Evolutionary conservation across 2,888 invertebrate genomes (phyloP), one percentile per base, ranked within the genome.

Genomic region (Cryptocephalus moraei): DNA sequence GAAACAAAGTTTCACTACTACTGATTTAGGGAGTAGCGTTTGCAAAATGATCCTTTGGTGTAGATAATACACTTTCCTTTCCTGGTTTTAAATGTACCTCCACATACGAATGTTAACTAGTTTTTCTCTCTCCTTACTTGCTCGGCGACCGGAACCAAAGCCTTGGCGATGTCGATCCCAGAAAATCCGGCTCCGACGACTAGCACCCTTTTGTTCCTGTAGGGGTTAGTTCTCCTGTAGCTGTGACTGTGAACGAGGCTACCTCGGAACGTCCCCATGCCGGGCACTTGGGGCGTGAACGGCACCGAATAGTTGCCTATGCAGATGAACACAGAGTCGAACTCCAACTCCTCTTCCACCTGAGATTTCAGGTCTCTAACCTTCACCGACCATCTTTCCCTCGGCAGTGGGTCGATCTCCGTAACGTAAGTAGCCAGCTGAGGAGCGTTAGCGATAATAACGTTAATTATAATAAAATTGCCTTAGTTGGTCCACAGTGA

Each of bases 141-240:
- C 48, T 70, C 58, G 0, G 86, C 81, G 1, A 78, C 73, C 54
- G 74, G 68, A 13, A 83, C 75, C 49, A 85, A 73, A 57, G 83
- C 81, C 41, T 79, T 62, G 0, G 82, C 79, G 40, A 86, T 79
- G 65, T 86, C 86, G 69, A 81, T 75, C 12, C 91, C 93, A 8
- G 91, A 91, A 12, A 90, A 84, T 0, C 88, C 90, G 1, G 88
- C 90, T 2, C 93, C 93, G 34, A 93, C 73, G 9, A 91, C 80
- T 33, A 89, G 75, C 0, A 92, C 89, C 8, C 69, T 75, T 62
- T 80, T 78, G 48, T 73, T 79, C 33, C 69, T 56, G 66, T 83
- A 93, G 31, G 73, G 65, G 39, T 83, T 80, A 0, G 87, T 81
- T 8, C 75, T 73, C 50, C 92, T 75, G 69, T 91, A 94, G 63